Evolutionary conservation across 2,797 vertebrate species (phyloP), one percentile per base, ranked within the genome.

Genomic region (Huso huso): DNA sequence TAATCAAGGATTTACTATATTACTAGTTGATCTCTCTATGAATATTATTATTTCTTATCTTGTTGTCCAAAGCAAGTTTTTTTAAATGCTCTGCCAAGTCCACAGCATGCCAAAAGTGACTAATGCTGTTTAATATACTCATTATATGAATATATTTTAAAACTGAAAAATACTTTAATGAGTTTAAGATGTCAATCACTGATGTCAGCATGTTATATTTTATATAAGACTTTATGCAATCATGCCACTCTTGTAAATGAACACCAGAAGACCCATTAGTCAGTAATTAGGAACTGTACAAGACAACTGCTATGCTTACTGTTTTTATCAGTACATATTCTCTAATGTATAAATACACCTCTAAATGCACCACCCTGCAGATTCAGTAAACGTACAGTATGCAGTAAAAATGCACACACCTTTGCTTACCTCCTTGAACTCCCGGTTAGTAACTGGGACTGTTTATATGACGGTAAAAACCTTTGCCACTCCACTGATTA

Each of bases 71-170:
- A 78, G 71, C 72, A 72, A 79, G 67, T 63, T 66, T 68, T 76
- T 77, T 67, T 72, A 73, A 77, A 75, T 72, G 73, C 71, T 70
- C 72, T 74, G 68, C 70, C 66, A 63, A 72, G 74, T 53, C n/a
- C 74, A 76, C 71, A 79, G 69, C 75, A 83, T 84, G 84, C 85
- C 87, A 90, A 80, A 84, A 86, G 76, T 88, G 37, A 88, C 82
- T 78, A 90, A 89, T 82, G 84, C 87, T 76, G 85, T 88, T 85
- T 85, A 90, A 87, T 37, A 87, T 88, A 89, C 86, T 92, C 88
- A 91, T 89, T 89, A 92, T 87, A 91, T 91, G 92, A 93, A 92
- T 91, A 88, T 84, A 82, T 84, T 89, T 87, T 79, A 88, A 18
- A 89, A 88, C 84, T 79, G 85, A 89, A 85, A 81, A 88, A 88